Conservation (phyloP, 2,888 invertebrate genomes). For the Nephrotoma flavescens region DNA sequence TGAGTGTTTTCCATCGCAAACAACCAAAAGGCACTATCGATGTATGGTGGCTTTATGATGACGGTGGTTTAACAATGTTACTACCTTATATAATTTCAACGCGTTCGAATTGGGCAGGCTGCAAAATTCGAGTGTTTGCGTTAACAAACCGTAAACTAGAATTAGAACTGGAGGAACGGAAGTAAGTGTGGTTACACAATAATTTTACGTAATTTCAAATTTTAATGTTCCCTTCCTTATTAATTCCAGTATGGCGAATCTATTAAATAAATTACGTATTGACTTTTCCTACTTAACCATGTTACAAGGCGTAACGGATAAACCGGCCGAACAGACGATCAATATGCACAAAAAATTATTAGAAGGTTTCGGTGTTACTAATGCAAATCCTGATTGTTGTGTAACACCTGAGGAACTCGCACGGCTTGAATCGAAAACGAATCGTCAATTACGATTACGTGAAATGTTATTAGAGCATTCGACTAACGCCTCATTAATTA, state of each 20-base stretch:
- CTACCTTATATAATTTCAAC: conserved; percentile 74
- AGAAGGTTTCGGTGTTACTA: conserved; percentile 43
- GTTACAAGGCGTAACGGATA: conserved; percentile 77
- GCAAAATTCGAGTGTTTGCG: conserved; percentile 70
- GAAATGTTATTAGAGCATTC: conserved; percentile 85
- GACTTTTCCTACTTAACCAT: conserved; percentile 84
- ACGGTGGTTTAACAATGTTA: conserved; percentile 72
- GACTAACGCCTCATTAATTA: conserved; percentile 69
- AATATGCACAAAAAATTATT: conserved; percentile 57
- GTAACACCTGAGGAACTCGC: conserved; percentile 60
- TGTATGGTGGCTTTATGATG: conserved; percentile 96
- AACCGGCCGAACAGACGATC: conserved; percentile 60
- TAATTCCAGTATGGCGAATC: conserved; percentile 68
- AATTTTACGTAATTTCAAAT: neutral
- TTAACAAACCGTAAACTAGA: conserved; percentile 64
- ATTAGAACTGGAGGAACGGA: conserved; percentile 66
- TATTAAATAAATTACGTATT: conserved; percentile 86
- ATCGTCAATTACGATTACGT: conserved; percentile 76
- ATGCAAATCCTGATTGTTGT: conserved; percentile 27
- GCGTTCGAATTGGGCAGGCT: conserved; percentile 59
- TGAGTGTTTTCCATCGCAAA: conserved; percentile 62
- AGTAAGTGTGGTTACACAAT: conserved; percentile 39
- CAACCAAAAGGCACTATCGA: conserved; percentile 71
- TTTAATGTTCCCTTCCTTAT: neutral
- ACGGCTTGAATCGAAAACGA: conserved; percentile 70